Percentiles rank a stretch among this genome's conserved stretches.
phyloP scores from a whole-genome alignment of 2,888 invertebrate species.

The Orchestes rusci region DNA sequence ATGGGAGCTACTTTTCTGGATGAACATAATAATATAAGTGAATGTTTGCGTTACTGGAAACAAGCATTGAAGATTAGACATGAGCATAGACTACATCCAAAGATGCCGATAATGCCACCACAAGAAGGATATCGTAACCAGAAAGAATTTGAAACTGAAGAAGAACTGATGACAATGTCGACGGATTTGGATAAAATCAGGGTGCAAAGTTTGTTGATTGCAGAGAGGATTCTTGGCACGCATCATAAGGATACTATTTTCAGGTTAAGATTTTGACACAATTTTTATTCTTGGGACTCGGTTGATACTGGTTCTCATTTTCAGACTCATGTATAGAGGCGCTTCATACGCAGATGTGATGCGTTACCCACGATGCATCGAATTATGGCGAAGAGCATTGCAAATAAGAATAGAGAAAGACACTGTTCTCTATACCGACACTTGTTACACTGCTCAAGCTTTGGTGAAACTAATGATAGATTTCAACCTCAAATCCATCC shows the following conservation, averaged over 20 bases:
- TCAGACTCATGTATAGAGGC: slow-evolving; percentile 50
- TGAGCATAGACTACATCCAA: slow-evolving; percentile 40
- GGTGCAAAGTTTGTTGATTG: slow-evolving; percentile 80
- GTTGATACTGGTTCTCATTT: too few relatives aligned
- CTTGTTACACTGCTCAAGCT: slow-evolving; percentile 80
- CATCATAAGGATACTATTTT: slow-evolving; percentile 84
- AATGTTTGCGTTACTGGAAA: slow-evolving; percentile 71
- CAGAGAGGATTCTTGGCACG: slow-evolving; percentile 78
- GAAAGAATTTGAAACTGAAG: slow-evolving; percentile 64
- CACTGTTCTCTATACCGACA: slow-evolving; percentile 69
- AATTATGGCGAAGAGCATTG: slow-evolving; percentile 79
- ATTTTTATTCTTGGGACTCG: too few relatives aligned
- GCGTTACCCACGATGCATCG: slow-evolving; percentile 76
- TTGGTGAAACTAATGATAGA: slow-evolving; percentile 77
- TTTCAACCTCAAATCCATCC: slow-evolving; percentile 54
- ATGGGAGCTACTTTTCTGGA: slow-evolving; percentile 84
- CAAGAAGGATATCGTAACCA: slow-evolving; percentile 59
- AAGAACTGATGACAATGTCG: slow-evolving; percentile 66
- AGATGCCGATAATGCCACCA: slow-evolving; percentile 50
- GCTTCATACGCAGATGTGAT: slow-evolving; percentile 66
- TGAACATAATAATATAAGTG: slow-evolving; percentile 70
- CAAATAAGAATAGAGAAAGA: slow-evolving; percentile 73
- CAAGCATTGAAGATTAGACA: slow-evolving; percentile 63
- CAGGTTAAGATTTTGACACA: slow-evolving; percentile 32
- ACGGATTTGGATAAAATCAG: slow-evolving; percentile 80